These are phyloP conservation scores for Brenthis hecate DNA, from an alignment of 2,888 invertebrate genomes.

Conservation along the genomic window DNA sequence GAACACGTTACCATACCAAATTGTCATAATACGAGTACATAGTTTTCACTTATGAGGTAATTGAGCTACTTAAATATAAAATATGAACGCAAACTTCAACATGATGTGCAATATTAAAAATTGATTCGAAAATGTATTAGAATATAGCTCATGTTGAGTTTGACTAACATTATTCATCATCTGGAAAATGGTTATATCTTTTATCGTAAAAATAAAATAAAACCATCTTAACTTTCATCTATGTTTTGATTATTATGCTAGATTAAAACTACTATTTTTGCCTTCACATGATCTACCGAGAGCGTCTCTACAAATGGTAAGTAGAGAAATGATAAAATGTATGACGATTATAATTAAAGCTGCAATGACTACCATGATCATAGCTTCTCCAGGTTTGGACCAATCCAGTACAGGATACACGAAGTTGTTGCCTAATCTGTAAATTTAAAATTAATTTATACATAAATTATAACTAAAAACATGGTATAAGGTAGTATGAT, in stretches of 20 bases:
- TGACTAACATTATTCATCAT: no score
- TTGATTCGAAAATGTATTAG: no score
- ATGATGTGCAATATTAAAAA: no score
- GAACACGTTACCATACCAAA: no score
- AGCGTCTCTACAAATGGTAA: conserved; percentile 74
- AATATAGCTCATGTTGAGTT: no score
- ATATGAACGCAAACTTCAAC: no score
- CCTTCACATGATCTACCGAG: conserved; percentile 49
- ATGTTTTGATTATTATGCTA: conserved; percentile 7
- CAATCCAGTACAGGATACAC: conserved; percentile 92
- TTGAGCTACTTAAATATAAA: no score
- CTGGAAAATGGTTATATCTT: no score
- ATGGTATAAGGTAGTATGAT: no score
- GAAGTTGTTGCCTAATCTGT: conserved; percentile 83
- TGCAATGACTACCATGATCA: conserved; percentile 82
- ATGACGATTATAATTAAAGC: conserved; percentile 82
- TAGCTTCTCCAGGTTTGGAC: conserved; percentile 84
- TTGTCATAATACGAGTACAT: no score
- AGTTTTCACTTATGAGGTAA: no score
- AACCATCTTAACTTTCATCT: neutral
- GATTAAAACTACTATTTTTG: conserved; percentile 41
- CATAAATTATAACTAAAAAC: neutral
- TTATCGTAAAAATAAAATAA: conserved; percentile 2
- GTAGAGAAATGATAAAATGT: conserved; percentile 81
- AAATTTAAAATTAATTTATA: conserved; percentile 11